Evolutionary conservation across 2,888 invertebrate species (phyloP).

Genomic region (Limnephilus lunatus): DNA sequence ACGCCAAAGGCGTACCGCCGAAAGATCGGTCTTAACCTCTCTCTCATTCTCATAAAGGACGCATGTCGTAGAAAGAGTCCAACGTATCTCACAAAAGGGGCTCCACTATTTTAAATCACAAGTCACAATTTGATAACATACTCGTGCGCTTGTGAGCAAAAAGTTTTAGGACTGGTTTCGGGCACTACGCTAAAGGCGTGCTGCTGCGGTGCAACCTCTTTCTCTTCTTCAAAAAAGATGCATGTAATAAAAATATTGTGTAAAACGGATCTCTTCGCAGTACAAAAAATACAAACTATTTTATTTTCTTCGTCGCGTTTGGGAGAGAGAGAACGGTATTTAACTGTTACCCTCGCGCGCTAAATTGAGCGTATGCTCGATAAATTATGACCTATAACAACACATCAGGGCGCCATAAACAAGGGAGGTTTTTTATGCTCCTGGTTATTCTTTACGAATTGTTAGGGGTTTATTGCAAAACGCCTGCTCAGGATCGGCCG

Average conservation of each 20-base stretch:
- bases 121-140: not conserved
- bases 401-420: conserved; percentile 43
- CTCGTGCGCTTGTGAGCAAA: not conserved
- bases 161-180: not conserved
- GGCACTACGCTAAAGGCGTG: not conserved
- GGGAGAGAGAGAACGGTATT: not conserved
- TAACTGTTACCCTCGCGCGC: not conserved
- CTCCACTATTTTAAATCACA: not conserved
- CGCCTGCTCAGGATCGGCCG: not conserved
- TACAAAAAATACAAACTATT: not conserved
- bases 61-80: too few species aligned
- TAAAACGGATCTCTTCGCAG: not conserved
- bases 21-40: too few species aligned
- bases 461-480: not conserved
- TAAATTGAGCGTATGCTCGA: conserved; percentile 40
- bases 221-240: not conserved
- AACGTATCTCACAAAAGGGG: too few species aligned
- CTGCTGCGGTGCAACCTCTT: not conserved
- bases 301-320: conserved; percentile 14
- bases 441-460: not conserved
- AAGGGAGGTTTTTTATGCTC: not conserved
- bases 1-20: too few species aligned
- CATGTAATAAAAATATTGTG: not conserved
- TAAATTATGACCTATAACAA: conserved; percentile 46
- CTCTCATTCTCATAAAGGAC: too few species aligned